phyloP scores from a whole-genome alignment of 1,140 invertebrate species.

The Radopholus similis region DNA sequence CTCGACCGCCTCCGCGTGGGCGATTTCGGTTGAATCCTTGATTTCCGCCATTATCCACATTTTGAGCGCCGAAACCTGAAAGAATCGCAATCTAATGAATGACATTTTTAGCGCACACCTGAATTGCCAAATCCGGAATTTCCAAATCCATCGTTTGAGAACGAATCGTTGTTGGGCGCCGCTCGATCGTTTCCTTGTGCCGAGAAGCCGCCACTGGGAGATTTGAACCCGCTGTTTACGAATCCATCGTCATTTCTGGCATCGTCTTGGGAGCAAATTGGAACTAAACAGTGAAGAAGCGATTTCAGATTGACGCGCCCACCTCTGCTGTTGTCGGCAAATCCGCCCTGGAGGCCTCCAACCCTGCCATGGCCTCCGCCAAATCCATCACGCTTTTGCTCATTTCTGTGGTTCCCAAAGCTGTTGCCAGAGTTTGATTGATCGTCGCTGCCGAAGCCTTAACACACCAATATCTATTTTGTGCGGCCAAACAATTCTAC shows the following conservation, averaged over 20 bases:
- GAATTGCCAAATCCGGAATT: neutral
- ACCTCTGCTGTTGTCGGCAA: neutral
- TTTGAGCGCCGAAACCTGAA: neutral
- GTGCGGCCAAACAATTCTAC: too few species aligned
- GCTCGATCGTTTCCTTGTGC: neutral
- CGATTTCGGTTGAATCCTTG: too few species aligned
- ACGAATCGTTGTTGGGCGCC: neutral
- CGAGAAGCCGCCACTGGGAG: neutral
- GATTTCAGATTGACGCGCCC: neutral
- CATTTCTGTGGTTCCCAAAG: too few species aligned
- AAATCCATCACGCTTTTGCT: conserved; percentile 10
- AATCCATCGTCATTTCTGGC: neutral
- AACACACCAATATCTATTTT: too few species aligned
- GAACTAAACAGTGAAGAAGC: neutral
- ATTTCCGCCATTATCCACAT: too few species aligned
- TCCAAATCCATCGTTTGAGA: neutral
- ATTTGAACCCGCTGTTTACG: neutral
- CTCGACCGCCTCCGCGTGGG: too few species aligned
- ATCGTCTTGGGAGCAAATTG: neutral
- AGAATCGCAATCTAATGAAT: neutral
- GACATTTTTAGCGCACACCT: neutral
- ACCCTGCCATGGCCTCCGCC: neutral
- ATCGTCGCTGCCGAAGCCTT: too few species aligned
- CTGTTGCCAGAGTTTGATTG: too few species aligned
- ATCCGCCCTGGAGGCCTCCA: neutral